Percentiles rank a stretch among this genome's conserved stretches.
These are phyloP conservation scores for Macrophya alboannulata DNA, from an alignment of 2,888 invertebrate species.

Conservation along the genomic window DNA sequence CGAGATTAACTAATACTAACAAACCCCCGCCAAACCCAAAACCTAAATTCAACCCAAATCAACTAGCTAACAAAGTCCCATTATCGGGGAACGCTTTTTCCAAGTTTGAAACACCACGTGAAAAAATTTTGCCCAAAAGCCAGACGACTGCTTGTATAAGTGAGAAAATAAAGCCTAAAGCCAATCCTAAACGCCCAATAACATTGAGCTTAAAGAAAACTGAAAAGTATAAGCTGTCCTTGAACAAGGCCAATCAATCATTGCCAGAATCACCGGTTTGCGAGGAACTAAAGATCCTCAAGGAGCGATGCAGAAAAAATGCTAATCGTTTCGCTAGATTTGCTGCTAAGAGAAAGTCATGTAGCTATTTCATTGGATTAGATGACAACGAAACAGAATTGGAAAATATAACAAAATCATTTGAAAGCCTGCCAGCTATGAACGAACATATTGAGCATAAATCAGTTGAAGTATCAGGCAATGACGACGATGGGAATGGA, in stretches of 20 bases:
- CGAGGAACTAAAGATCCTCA: slow-evolving; percentile 85
- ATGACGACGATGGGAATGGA: slow-evolving; percentile 83
- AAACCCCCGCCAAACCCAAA: slow-evolving; percentile 75
- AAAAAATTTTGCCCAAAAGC: slow-evolving; percentile 72
- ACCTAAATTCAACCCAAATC: slow-evolving; percentile 72
- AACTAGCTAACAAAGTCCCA: slow-evolving; percentile 73
- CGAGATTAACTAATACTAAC: slow-evolving; percentile 75
- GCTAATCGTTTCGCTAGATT: slow-evolving; percentile 80
- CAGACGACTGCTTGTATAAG: slow-evolving; percentile 73
- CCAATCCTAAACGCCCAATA: slow-evolving; percentile 72
- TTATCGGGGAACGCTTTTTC: slow-evolving; percentile 72
- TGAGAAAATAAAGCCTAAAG: slow-evolving; percentile 67
- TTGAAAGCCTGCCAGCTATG: slow-evolving; percentile 76
- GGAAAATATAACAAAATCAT: slow-evolving; percentile 74
- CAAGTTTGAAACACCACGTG: slow-evolving; percentile 71
- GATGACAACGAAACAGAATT: slow-evolving; percentile 79
- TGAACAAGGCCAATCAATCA: slow-evolving; percentile 83
- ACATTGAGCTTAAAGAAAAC: slow-evolving; percentile 76
- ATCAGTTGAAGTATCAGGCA: slow-evolving; percentile 68
- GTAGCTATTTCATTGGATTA: slow-evolving; percentile 86
- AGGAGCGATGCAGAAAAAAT: slow-evolving; percentile 73
- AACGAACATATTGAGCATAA: slow-evolving; percentile 72
- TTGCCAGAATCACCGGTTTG: slow-evolving; percentile 92
- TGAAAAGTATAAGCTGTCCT: slow-evolving; percentile 78
- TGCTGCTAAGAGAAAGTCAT: slow-evolving; percentile 82